Base-by-base conservation (phyloP, 1,140 invertebrate species). In the Cotesia typhae region DNA sequence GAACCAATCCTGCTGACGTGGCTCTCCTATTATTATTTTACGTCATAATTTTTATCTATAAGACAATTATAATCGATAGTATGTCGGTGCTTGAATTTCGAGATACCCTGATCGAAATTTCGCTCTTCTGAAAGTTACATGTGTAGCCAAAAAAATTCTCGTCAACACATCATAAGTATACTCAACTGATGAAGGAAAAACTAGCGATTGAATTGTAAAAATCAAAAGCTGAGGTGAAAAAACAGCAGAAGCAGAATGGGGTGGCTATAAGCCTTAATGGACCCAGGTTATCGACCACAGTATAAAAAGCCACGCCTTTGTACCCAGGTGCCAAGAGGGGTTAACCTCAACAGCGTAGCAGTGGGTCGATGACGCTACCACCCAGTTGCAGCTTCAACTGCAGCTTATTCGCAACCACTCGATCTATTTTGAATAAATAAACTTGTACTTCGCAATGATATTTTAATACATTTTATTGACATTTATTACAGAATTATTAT, bases 271-370 rank as follows among this genome's bases (percentile, higher is more conserved):
- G 70, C 28, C 28, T 28, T 28, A 28, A 47, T 71, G 70, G 70
- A 71, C 70, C 70, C 64, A 57, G 41, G 55, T 61, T 71, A 71
- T 71, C 70, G 70, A 71, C 70, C 70, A 71, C 67, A 69, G 37
- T 12, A 59, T 28, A 51, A 59, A 28, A 70, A 63, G 51, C 70
- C 70, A 71, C 70, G 70, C 70, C 70, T 71, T 71, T 71, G 41
- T 47, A 52, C 51, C 70, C 70, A 71, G 70, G 70, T 71, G 70
- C 60, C 61, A 55, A 51, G 51, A 71, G 70, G 70, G 70, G 70
- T 65, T 71, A 51, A 65, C 60, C 61, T 71, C 60, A 37, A 51
- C 41, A 47, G 41, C 7, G 41, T 47, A 47, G 41, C 28, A 47
- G 20, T 71, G 70, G 61, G 70, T 71, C 70, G 70, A 71, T 71